A percentile compares a stretch with the other conserved stretches of the same genome.
Conservation (phyloP, 2,113 vertebrate genomes). For the Sorex araneus region DNA sequence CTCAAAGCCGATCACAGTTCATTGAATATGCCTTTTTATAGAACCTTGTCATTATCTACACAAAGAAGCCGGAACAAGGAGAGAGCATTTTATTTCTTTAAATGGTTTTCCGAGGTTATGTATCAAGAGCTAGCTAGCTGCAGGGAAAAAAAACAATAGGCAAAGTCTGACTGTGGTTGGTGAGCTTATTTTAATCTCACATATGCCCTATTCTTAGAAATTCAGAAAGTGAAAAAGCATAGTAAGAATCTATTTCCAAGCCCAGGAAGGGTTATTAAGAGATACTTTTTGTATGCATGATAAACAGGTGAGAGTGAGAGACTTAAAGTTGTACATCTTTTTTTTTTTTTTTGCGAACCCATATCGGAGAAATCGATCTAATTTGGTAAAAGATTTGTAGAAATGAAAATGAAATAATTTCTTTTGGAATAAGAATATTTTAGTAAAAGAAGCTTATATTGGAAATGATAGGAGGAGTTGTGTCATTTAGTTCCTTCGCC, state of each 20-base stretch:
- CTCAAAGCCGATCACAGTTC: slow-evolving; percentile 58
- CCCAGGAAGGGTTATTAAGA: background rate
- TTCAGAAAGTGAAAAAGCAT: slow-evolving; percentile 42
- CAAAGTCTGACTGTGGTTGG: slow-evolving; percentile 9
- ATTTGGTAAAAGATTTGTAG: slow-evolving; percentile 17
- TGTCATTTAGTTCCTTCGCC: slow-evolving; percentile 8
- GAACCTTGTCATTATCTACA: background rate
- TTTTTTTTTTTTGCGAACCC: background rate
- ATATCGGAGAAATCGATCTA: no score
- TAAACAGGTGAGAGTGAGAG: background rate
- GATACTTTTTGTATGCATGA: slow-evolving; percentile 14
- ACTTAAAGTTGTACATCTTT: slow-evolving; percentile 40
- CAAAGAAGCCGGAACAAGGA: slow-evolving; percentile 64
- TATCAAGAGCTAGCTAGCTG: background rate
- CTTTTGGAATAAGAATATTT: slow-evolving; percentile 40
- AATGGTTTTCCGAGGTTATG: slow-evolving; percentile 42
- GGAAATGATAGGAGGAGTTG: background rate
- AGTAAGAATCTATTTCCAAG: slow-evolving; percentile 47
- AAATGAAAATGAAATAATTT: slow-evolving; percentile 48
- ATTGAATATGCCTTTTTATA: slow-evolving; percentile 51
- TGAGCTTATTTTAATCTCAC: slow-evolving; percentile 49
- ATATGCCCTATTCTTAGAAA: slow-evolving; percentile 35
- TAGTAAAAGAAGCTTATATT: slow-evolving; percentile 58
- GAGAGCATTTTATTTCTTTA: slow-evolving; percentile 50
- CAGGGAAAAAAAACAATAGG: background rate